Evolutionary conservation across 2,113 vertebrate genomes (phyloP).

Genomic region (Notothenia rossii): DNA sequence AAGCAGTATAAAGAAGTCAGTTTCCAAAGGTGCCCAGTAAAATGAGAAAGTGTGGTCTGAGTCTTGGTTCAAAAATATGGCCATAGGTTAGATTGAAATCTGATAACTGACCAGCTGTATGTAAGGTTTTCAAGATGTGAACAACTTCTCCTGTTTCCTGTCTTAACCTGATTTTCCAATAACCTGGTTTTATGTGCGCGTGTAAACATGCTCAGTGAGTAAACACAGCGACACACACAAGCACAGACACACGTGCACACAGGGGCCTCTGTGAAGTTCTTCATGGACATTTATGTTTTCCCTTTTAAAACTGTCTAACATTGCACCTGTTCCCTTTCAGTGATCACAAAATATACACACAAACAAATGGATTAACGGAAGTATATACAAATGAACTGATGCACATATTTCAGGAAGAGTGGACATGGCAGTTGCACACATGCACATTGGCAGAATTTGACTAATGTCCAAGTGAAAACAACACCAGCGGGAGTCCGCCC

Average conservation of each 20-base stretch:
- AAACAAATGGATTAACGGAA: conserved; percentile 53
- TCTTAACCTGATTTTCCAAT: conserved; percentile 29
- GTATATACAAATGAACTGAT: conserved; percentile 52
- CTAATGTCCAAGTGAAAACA: conserved; percentile 65
- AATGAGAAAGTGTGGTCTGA: conserved; percentile 5
- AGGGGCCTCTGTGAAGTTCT: no score
- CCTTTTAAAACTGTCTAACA: conserved; percentile 19
- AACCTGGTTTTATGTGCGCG: background rate
- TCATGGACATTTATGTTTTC: conserved; percentile 23
- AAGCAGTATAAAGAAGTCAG: conserved; percentile 3
- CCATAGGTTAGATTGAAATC: conserved; percentile 24
- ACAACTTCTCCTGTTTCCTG: conserved; percentile 33
- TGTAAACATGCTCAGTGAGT: background rate
- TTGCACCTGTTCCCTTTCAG: conserved; percentile 50
- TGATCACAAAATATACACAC: conserved; percentile 38
- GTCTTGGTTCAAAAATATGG: conserved; percentile 16
- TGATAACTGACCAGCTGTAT: conserved; percentile 37
- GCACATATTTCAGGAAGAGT: conserved; percentile 27
- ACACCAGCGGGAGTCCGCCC: conserved; percentile 23
- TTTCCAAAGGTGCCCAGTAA: conserved; percentile 22
- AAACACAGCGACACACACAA: conserved; percentile 4
- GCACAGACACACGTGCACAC: background rate
- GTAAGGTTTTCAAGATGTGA: conserved; percentile 35
- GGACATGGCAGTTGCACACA: conserved; percentile 62
- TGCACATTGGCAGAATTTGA: conserved; percentile 58